Base-by-base conservation (phyloP, 2,888 invertebrate genomes). In the Drosophila tripunctata region DNA sequence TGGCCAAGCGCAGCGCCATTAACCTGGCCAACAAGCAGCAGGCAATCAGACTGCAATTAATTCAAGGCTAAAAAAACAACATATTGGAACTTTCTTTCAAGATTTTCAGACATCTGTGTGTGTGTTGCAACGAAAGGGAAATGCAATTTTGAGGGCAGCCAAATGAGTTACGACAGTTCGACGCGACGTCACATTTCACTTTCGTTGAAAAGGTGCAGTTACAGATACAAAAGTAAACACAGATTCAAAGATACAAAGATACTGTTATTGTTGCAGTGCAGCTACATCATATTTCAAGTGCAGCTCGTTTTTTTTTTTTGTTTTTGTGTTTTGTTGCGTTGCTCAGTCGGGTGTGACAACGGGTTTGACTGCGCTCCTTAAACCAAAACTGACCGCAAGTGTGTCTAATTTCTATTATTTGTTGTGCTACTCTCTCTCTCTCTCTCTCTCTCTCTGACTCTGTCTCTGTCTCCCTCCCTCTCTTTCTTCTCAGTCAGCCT, bases 141-240 rank as follows among this genome's bases (percentile, higher is more conserved):
- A 78, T 58, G 61, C 27, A 48, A 21, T 50, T 14, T 19, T 2
- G 21, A 12, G 45, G 41, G 8, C 51, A 58, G 41, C 44, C 44
- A 17, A 19, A 52, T 40, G 21, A 62, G 55, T 61, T 66, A 63
- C 61, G 44, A 38, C 67, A 83, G 88, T 79, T 79, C 87, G 82
- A 72, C 79, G 83, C 87, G 82, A 72, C 72, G 83, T 85, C 70
- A 79, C 86, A 87, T 87, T 83, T 83, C 83, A 83, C 83, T 85
- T 83, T 83, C 77, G 58, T 77, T 85, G 54, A 47, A 30, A 61
- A 61, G 51, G 38, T 27, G 48, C 44, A 48, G 52, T 36, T 35
- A 22, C 44, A 35, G 69, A 38, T 54, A 54, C 38, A 71, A n/a
- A n/a, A n/a, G n/a, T n/a, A n/a, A n/a, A n/a, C n/a, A 22, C 44